A percentile compares a stretch with the other conserved stretches of the same genome.
phyloP scores from a whole-genome alignment of 2,113 vertebrate species.

The Pontoporia blainvillei region DNA sequence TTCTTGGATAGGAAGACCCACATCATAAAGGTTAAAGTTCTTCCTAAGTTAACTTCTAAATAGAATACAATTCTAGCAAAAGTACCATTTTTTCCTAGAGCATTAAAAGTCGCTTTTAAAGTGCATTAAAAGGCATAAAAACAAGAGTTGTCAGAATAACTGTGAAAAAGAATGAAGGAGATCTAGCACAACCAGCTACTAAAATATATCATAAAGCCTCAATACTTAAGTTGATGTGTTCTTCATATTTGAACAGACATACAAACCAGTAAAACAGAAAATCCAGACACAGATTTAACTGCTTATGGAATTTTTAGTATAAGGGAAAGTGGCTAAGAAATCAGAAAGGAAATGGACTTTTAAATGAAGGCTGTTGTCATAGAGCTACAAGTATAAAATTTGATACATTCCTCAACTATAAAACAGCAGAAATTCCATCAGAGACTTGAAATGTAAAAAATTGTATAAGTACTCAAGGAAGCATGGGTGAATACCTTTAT shows the following conservation, averaged over 20 bases:
- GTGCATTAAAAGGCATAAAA: neutral
- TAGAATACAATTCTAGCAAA: neutral
- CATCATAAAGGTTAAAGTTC: neutral
- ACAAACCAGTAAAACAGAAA: neutral
- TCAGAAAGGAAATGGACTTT: neutral
- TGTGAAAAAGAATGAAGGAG: neutral
- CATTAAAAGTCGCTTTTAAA: neutral
- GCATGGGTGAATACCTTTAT: neutral
- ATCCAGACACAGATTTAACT: neutral
- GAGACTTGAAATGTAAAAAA: neutral
- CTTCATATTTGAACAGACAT: neutral
- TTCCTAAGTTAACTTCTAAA: neutral
- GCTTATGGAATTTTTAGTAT: neutral
- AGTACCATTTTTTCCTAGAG: neutral
- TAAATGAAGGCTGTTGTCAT: neutral
- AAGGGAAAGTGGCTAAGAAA: neutral
- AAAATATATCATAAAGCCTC: neutral
- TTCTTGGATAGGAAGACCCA: neutral
- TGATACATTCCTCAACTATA: neutral
- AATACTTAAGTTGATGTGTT: neutral
- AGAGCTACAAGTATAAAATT: neutral
- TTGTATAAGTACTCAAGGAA: neutral
- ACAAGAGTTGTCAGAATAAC: neutral
- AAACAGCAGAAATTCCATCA: neutral
- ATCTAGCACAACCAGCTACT: neutral